These are phyloP conservation scores for Gallirallus australis DNA, from an alignment of 2,797 vertebrate genomes.

Conservation along the genomic window DNA sequence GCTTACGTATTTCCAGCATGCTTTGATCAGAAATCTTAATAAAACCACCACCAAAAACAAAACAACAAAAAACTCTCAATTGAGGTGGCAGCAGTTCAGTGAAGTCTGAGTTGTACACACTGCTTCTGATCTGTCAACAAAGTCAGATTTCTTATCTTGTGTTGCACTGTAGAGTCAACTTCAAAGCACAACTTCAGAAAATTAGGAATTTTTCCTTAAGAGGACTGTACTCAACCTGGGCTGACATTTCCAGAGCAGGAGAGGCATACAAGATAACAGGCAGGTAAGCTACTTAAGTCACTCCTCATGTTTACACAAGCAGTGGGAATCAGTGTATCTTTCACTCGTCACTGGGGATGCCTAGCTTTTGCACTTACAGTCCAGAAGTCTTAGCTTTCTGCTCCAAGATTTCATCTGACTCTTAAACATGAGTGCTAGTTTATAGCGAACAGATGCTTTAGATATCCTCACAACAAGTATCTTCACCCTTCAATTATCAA, in stretches of 20 bases:
- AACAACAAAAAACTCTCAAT: background rate
- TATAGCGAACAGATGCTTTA: background rate
- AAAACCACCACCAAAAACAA: background rate
- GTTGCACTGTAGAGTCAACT: background rate
- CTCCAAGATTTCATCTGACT: background rate
- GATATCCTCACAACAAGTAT: too few species aligned
- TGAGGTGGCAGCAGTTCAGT: background rate
- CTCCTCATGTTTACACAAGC: background rate
- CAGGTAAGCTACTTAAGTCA: background rate
- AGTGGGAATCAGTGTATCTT: background rate
- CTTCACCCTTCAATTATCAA: background rate
- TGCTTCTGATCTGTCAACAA: background rate
- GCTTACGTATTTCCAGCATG: background rate
- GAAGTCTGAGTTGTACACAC: background rate
- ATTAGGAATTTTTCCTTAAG: background rate
- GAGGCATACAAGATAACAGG: background rate
- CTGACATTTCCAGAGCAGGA: slow-evolving; percentile 35
- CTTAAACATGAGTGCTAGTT: background rate
- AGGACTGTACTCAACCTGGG: background rate
- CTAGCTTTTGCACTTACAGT: background rate
- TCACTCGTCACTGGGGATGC: background rate
- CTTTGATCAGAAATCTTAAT: slow-evolving; percentile 5
- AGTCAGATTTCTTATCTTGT: background rate
- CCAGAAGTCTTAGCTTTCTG: background rate
- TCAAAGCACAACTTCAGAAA: slow-evolving; percentile 1